A percentile compares a stretch with the other conserved stretches of the same genome.
phyloP scores from a whole-genome alignment of 2,797 vertebrate species.

The Crax fasciolata region DNA sequence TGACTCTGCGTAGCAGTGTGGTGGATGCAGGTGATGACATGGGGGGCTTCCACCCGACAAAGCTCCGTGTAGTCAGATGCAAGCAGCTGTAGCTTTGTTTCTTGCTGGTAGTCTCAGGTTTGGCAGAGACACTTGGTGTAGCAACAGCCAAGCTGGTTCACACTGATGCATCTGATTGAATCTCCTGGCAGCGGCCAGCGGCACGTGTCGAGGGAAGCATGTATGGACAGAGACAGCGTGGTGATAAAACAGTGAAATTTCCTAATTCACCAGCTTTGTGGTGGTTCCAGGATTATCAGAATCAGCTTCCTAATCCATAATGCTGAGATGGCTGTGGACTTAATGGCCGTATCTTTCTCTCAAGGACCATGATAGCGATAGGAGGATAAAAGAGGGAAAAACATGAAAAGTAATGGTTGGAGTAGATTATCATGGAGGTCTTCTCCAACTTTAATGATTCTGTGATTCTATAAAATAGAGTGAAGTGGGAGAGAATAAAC shows the following conservation, averaged over 20 bases:
- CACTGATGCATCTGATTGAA: neutral
- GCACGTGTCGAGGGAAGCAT: neutral
- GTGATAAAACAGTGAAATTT: neutral
- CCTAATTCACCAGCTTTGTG: neutral
- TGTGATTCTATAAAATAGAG: neutral
- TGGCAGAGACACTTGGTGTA: constrained; percentile 4
- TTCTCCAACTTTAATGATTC: too few species aligned
- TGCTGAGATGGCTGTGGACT: neutral
- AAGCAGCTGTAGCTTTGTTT: neutral
- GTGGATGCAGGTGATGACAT: neutral
- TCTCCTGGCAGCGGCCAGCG: constrained; percentile 28
- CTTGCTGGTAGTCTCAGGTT: neutral
- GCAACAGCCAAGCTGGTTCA: neutral
- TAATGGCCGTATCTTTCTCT: neutral
- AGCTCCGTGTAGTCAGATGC: neutral
- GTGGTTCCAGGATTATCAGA: neutral
- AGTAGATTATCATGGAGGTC: too few species aligned
- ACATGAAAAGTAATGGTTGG: neutral
- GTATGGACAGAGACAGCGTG: neutral
- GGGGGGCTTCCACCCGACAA: neutral
- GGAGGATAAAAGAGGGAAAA: neutral
- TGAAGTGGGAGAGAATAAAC: neutral
- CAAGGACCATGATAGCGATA: neutral
- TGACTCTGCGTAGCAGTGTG: neutral
- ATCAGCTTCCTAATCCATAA: neutral